Percentiles rank a stretch among this genome's conserved stretches.
Conservation (phyloP, 2,797 vertebrate genomes). For the Chromobotia macracanthus region DNA sequence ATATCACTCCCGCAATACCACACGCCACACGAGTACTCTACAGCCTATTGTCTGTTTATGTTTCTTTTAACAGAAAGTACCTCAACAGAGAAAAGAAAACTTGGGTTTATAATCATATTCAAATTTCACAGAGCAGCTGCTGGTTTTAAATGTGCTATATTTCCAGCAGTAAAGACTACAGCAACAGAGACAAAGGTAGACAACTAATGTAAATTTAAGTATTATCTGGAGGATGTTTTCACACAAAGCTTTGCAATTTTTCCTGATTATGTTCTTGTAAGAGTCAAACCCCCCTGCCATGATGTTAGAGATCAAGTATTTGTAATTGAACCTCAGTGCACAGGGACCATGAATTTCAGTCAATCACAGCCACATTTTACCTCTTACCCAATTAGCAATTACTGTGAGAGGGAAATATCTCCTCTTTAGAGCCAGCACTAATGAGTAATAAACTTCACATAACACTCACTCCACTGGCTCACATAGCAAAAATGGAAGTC, state of each 20-base stretch:
- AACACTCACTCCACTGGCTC: constrained; percentile 49
- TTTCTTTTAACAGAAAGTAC: constrained; percentile 6
- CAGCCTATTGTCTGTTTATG: too few relatives aligned
- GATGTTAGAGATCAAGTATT: constrained; percentile 53
- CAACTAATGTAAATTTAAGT: constrained; percentile 13
- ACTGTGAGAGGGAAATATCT: constrained; percentile 54
- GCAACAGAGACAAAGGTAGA: neutral
- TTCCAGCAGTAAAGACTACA: constrained; percentile 2
- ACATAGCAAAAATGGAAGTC: constrained; percentile 40
- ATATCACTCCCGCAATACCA: neutral
- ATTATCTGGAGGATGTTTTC: constrained; percentile 24
- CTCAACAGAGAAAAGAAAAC: too few relatives aligned
- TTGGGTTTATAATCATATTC: too few relatives aligned
- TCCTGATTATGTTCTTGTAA: constrained; percentile 40
- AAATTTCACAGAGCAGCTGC: too few relatives aligned
- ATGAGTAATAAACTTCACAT: constrained; percentile 65
- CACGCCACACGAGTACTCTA: neutral
- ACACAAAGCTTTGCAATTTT: constrained; percentile 39
- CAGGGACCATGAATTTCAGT: constrained; percentile 52
- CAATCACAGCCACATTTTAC: constrained; percentile 61
- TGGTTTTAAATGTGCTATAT: constrained; percentile 13
- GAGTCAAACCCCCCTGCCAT: constrained; percentile 48
- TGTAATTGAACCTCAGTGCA: constrained; percentile 61
- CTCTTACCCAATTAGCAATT: constrained; percentile 64
- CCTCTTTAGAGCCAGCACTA: constrained; percentile 54